Conservation (phyloP, 2,888 invertebrate genomes). For the Pheosia gnoma region DNA sequence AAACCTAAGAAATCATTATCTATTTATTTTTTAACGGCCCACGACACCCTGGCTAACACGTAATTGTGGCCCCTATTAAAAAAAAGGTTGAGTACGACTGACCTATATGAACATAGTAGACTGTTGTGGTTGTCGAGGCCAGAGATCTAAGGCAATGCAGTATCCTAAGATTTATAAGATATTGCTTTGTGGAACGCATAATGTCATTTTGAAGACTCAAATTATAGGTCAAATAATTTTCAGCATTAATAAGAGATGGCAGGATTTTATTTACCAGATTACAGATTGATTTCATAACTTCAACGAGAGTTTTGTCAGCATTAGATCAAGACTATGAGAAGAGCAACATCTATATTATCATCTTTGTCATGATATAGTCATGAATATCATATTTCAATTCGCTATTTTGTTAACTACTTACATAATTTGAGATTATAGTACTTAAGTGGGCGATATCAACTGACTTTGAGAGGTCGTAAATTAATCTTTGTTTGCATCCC, state of each 20-base stretch:
- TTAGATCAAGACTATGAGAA: background rate
- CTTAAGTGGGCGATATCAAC: background rate
- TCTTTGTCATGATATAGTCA: background rate
- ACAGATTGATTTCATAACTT: conserved; percentile 7
- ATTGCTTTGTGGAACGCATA: conserved; percentile 7
- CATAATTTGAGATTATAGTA: too few relatives aligned
- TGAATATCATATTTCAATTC: background rate
- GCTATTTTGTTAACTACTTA: background rate
- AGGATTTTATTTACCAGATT: background rate
- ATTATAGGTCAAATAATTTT: too few relatives aligned
- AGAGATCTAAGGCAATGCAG: conserved; percentile 22
- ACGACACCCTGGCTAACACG: too few relatives aligned
- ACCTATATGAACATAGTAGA: too few relatives aligned
- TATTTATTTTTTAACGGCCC: too few relatives aligned
- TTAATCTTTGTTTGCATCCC: conserved; percentile 12
- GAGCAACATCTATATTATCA: too few relatives aligned
- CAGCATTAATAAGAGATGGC: too few relatives aligned
- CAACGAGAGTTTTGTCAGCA: conserved; percentile 13
- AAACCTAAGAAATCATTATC: too few relatives aligned
- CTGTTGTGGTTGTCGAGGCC: background rate
- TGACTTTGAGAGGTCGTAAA: conserved; percentile 10
- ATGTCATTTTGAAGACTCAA: background rate
- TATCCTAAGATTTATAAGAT: conserved; percentile 22
- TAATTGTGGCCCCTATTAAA: too few relatives aligned
- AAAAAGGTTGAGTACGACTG: too few relatives aligned